Conservation (phyloP, 2,888 invertebrate genomes). For the Rotaria macrura region DNA sequence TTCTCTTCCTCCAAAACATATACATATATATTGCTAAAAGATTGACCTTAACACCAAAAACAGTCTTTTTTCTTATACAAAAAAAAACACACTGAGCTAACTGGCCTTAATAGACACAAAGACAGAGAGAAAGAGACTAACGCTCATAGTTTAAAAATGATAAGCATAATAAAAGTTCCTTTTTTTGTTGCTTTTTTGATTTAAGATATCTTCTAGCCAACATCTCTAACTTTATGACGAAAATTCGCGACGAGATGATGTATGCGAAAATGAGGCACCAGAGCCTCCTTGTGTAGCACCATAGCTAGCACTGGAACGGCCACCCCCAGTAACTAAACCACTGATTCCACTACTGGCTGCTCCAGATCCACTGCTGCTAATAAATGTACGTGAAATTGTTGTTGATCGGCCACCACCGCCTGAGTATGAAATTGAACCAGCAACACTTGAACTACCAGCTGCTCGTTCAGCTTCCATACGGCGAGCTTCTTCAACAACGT, state of each 20-base stretch:
- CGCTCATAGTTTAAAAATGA: background rate
- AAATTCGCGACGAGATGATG: background rate
- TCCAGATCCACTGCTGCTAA: background rate
- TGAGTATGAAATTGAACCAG: background rate
- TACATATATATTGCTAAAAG: conserved; percentile 6
- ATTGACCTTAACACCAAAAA: background rate
- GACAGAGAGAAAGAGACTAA: background rate
- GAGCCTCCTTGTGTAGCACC: background rate
- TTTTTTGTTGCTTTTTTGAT: background rate
- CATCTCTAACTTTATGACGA: background rate
- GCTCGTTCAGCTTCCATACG: conserved; percentile 29
- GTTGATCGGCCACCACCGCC: conserved; percentile 5
- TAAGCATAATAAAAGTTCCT: background rate
- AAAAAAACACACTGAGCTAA: background rate
- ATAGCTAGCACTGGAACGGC: background rate
- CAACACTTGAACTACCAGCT: background rate
- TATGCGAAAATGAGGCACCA: background rate
- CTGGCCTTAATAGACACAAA: background rate
- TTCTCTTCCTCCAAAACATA: background rate
- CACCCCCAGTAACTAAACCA: background rate
- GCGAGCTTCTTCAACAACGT: conserved; percentile 30
- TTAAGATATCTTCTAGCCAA: background rate
- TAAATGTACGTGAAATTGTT: background rate
- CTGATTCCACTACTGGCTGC: background rate
- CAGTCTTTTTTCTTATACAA: background rate